Evolutionary conservation across 2,113 vertebrate genomes (phyloP).

Genomic region (Onychostruthus taczanowskii): DNA sequence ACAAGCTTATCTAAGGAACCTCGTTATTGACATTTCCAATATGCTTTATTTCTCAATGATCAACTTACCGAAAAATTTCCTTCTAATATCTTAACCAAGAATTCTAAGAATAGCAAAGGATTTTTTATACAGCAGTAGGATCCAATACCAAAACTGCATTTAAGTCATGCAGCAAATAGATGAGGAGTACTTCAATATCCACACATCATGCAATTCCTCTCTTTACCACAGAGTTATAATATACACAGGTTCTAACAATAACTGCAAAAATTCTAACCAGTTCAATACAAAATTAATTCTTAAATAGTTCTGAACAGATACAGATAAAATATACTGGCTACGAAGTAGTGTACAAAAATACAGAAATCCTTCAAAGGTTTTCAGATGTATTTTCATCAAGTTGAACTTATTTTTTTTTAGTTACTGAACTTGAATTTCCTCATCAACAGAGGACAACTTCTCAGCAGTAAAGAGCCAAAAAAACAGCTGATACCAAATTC

Average conservation of each 20-base stretch:
- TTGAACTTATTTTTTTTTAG: neutral
- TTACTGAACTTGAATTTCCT: neutral
- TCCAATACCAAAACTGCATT: neutral
- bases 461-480: neutral
- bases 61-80: neutral
- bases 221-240: neutral
- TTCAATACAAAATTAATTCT: neutral
- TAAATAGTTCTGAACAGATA: neutral
- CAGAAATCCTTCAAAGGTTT: neutral
- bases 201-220: neutral
- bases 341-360: neutral
- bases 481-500: neutral
- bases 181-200: neutral
- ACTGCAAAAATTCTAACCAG: neutral
- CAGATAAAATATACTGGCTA: neutral
- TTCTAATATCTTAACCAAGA: neutral
- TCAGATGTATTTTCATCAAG: neutral
- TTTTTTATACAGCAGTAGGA: neutral
- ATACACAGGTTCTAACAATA: neutral
- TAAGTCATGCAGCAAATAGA: neutral
- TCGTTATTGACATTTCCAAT: neutral
- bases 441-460: neutral
- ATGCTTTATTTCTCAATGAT: neutral
- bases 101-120: neutral
- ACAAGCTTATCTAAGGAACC: neutral